Conservation (phyloP, 2,113 vertebrate genomes). For the Ornithorhynchus anatinus region DNA sequence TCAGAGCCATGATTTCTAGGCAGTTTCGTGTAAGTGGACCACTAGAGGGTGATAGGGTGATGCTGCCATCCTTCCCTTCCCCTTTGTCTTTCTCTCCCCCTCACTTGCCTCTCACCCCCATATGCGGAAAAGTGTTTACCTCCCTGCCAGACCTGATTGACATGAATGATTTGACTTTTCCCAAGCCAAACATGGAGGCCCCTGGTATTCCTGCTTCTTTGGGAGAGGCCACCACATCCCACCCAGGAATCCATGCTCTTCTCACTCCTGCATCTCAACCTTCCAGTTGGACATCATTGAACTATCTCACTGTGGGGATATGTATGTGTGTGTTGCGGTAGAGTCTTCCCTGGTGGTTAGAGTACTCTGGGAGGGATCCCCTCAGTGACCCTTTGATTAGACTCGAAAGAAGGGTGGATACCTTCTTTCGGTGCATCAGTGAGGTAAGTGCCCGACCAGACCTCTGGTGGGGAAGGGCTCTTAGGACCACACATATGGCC, state of each 20-base stretch:
- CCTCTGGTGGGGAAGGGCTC: too few relatives aligned
- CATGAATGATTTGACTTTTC: background rate
- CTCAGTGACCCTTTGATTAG: too few relatives aligned
- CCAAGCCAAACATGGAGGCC: background rate
- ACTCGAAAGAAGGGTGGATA: too few relatives aligned
- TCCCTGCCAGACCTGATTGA: background rate
- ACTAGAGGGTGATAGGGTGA: slow-evolving; percentile 8
- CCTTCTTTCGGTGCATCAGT: too few relatives aligned
- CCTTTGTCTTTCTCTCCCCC: too few relatives aligned
- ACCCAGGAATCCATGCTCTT: background rate
- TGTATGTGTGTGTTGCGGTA: too few relatives aligned
- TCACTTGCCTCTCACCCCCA: too few relatives aligned
- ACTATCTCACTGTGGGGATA: background rate
- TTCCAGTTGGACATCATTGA: background rate
- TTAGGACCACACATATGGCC: too few relatives aligned
- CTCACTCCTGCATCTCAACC: background rate
- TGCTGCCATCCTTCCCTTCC: background rate
- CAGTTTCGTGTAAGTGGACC: slow-evolving; percentile 28
- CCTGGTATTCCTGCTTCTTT: background rate
- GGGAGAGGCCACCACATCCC: background rate
- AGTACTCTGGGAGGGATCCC: too few relatives aligned
- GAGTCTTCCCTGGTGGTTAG: too few relatives aligned
- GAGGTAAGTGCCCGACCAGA: too few relatives aligned
- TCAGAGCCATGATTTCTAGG: slow-evolving; percentile 26
- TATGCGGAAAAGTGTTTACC: too few relatives aligned